Evolutionary conservation across 2,113 vertebrate species (phyloP).

Genomic region (Sciurus niger): DNA sequence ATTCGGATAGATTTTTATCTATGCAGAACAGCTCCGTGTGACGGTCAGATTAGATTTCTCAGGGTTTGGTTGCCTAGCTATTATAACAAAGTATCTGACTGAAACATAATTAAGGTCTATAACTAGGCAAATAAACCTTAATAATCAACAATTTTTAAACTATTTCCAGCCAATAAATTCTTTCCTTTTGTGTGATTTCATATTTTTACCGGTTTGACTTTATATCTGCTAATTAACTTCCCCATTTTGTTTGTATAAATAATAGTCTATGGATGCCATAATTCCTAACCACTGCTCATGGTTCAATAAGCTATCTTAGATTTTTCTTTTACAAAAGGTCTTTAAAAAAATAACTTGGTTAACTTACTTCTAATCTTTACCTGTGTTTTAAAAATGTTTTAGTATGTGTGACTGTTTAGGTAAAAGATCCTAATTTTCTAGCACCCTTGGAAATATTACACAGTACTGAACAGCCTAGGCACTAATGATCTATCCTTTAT

Average conservation of each 20-base stretch:
- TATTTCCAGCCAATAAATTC: not conserved
- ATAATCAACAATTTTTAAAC: not conserved
- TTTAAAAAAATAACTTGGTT: not conserved
- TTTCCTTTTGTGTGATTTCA: constrained; percentile 13
- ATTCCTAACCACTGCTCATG: not conserved
- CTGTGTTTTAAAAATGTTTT: not conserved
- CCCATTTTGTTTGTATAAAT: not conserved
- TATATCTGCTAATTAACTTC: not conserved
- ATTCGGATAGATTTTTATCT: constrained; percentile 28
- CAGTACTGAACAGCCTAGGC: not conserved
- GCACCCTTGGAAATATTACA: not conserved
- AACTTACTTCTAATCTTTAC: not conserved
- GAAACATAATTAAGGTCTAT: not conserved
- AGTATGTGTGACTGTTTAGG: not conserved
- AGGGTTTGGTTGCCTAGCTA: constrained; percentile 4
- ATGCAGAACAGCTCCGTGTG: not conserved
- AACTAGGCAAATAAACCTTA: not conserved
- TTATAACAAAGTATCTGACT: not conserved
- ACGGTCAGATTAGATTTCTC: constrained; percentile 17
- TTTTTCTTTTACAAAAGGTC: not conserved
- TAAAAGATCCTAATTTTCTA: not conserved
- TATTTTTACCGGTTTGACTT: constrained; percentile 25
- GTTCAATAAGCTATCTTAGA: not conserved
- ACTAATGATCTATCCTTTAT: not conserved
- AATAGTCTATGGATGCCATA: not conserved